phyloP scores from a whole-genome alignment of 2,888 invertebrate species.

The Drosophila lacicola region DNA sequence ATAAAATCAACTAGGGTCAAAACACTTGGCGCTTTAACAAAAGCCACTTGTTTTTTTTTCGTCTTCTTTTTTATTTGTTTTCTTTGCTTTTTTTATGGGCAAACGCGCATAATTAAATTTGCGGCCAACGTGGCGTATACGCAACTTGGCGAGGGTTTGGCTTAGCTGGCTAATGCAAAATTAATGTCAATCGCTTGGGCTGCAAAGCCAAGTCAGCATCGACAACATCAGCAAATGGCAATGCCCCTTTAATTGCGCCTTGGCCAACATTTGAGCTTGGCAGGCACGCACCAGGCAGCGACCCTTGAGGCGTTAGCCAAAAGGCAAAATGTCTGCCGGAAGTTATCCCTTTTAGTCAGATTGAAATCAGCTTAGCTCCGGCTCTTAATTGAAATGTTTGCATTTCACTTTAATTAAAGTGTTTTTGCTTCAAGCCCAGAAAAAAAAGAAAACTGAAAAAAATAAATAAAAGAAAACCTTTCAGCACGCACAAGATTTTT shows the following conservation, averaged over 20 bases:
- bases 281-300: constrained; percentile 41
- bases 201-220: constrained; percentile 32
- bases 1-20: constrained; percentile 51
- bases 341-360: constrained; percentile 79
- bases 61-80: constrained; percentile 7
- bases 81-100: constrained; percentile 41
- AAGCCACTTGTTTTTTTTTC: constrained; percentile 43
- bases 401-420: constrained; percentile 77
- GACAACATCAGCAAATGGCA: constrained; percentile 54
- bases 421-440: constrained; percentile 32
- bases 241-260: constrained; percentile 70
- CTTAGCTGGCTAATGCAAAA: constrained; percentile 67
- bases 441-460: constrained; percentile 5
- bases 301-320: constrained; percentile 45
- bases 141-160: constrained; percentile 28
- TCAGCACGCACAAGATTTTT: constrained; percentile 31
- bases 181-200: constrained; percentile 69
- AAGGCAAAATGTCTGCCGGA: constrained; percentile 67
- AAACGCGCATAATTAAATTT: constrained; percentile 72
- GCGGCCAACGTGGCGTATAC: constrained; percentile 61
- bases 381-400: constrained; percentile 78
- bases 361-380: constrained; percentile 74
- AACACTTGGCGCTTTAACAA: constrained; percentile 46
- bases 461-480: constrained; percentile 32
- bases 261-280: constrained; percentile 53